Conservation (phyloP, 2,113 vertebrate genomes). For the Pavo muticus region DNA sequence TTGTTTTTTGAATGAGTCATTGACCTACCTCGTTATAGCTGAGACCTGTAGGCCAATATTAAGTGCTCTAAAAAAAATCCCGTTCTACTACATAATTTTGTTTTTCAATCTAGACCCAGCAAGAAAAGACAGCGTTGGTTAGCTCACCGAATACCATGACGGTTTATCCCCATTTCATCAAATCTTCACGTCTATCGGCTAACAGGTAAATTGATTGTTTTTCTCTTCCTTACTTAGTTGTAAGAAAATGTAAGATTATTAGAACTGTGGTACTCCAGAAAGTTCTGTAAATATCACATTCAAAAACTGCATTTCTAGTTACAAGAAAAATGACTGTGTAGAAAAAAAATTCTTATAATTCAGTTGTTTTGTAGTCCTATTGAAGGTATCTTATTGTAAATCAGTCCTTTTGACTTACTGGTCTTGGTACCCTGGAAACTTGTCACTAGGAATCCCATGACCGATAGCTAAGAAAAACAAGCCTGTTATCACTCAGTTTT, state of each 20-base stretch:
- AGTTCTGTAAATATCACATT: background rate
- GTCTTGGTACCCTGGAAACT: background rate
- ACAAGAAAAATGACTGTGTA: background rate
- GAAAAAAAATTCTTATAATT: background rate
- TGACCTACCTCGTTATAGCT: background rate
- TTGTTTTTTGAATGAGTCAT: background rate
- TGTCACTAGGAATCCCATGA: background rate
- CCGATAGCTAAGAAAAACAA: background rate
- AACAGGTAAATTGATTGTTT: conserved; percentile 67
- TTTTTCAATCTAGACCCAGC: conserved; percentile 45
- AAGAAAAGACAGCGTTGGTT: conserved; percentile 39
- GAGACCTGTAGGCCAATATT: background rate
- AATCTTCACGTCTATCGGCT: background rate
- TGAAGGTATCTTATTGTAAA: background rate
- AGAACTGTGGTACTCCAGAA: background rate
- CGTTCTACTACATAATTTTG: background rate
- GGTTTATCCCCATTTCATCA: background rate
- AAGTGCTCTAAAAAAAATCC: background rate
- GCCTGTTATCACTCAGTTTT: background rate
- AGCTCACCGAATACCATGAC: background rate
- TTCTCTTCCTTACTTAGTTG: background rate
- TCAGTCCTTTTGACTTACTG: background rate
- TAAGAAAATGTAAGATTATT: background rate
- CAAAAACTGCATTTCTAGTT: background rate
- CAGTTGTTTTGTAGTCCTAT: background rate